Conservation (phyloP, 2,888 invertebrate species). For the Cepaea hortensis region DNA sequence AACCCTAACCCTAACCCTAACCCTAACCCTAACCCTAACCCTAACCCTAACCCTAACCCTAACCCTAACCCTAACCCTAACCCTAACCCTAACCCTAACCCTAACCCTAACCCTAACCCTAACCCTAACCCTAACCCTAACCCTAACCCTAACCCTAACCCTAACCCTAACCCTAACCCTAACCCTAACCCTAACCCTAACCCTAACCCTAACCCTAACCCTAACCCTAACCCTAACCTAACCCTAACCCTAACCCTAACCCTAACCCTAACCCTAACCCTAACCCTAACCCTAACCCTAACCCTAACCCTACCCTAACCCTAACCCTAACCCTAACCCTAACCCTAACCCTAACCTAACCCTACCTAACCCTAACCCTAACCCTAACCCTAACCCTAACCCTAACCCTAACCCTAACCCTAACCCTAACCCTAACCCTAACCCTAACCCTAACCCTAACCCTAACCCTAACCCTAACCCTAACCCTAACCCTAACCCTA, state of each 20-base stretch:
- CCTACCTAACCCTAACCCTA: conserved; percentile 40
- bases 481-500: background rate
- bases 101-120: background rate
- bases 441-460: background rate
- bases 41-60: conserved; percentile 25
- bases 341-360: background rate
- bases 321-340: background rate
- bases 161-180: background rate
- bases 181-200: background rate
- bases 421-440: conserved; percentile 1
- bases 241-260: background rate
- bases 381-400: conserved; percentile 21
- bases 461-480: background rate
- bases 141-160: background rate
- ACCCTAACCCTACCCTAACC: conserved; percentile 46
- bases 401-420: conserved; percentile 20
- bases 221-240: conserved; percentile 2
- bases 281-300: conserved; percentile 41
- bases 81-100: background rate
- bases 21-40: conserved; percentile 33
- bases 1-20: background rate
- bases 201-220: conserved; percentile 10
- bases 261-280: background rate
- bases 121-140: background rate
- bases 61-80: background rate